Conservation (phyloP, 2,888 invertebrate species). For the Spodoptera picta region DNA sequence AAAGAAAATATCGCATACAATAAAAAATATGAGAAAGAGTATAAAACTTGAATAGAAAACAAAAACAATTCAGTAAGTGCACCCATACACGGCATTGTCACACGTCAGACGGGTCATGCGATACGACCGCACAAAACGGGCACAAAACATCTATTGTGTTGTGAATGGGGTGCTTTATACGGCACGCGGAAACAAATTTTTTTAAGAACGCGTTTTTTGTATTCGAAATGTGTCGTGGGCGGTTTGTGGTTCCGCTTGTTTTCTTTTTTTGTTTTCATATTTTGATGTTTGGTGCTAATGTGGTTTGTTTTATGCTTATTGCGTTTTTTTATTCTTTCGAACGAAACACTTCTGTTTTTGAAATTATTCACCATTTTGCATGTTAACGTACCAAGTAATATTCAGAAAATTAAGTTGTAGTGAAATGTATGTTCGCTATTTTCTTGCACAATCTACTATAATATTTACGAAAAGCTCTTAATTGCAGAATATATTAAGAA, state of each 20-base stretch:
- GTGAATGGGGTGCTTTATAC: constrained; percentile 84
- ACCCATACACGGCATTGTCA: constrained; percentile 70
- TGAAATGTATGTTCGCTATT: too few relatives aligned
- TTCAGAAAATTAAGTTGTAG: too few relatives aligned
- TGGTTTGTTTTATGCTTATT: background rate
- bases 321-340: too few relatives aligned
- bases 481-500: too few relatives aligned
- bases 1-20: constrained; percentile 56
- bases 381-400: too few relatives aligned
- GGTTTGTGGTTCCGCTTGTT: constrained; percentile 49
- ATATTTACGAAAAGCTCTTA: too few relatives aligned
- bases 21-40: constrained; percentile 30
- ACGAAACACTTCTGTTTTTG: too few relatives aligned
- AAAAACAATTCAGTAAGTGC: constrained; percentile 87
- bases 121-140: constrained; percentile 70
- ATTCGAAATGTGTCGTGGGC: constrained; percentile 60
- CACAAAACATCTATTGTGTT: constrained; percentile 82
- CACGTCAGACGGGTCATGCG: constrained; percentile 71
- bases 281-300: constrained; percentile 6
- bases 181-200: constrained; percentile 83
- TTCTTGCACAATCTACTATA: too few relatives aligned
- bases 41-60: constrained; percentile 65
- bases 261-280: constrained; percentile 19
- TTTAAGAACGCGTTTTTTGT: constrained; percentile 82
- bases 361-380: too few relatives aligned